Conservation (phyloP, 2,113 vertebrate genomes). For the Acinonyx jubatus region DNA sequence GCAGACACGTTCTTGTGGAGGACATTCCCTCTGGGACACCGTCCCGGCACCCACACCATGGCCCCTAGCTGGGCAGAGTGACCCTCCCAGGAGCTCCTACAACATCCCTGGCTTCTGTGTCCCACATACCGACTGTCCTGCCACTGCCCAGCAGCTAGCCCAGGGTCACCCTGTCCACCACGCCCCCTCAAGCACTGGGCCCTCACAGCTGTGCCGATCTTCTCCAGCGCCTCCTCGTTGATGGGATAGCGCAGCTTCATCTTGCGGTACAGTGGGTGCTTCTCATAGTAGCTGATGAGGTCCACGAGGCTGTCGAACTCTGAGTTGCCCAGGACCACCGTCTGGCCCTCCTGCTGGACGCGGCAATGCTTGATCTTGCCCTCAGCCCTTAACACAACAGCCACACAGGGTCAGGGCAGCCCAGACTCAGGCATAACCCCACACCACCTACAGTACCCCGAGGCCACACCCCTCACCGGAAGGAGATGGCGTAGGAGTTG, state of each 20-base stretch:
- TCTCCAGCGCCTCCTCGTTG: conserved; percentile 98
- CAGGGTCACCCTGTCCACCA: neutral
- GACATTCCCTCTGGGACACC: neutral
- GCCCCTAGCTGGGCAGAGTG: neutral
- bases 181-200: fast-evolving
- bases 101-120: neutral
- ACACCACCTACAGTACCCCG: neutral
- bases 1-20: neutral
- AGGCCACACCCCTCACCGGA: conserved; percentile 87
- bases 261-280: conserved; percentile 97
- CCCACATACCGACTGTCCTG: neutral
- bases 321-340: conserved; percentile 94
- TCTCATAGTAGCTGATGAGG: conserved; percentile 98
- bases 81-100: neutral
- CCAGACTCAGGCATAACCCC: neutral
- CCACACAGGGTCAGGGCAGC: neutral
- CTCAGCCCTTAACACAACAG: conserved; percentile 89
- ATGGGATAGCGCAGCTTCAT: conserved; percentile 99
- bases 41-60: neutral
- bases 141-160: neutral
- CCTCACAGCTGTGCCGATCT: conserved; percentile 98
- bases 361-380: conserved; percentile 99
- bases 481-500: conserved; percentile 98
- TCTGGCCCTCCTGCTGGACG: conserved; percentile 97
- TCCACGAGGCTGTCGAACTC: conserved; percentile 99